Conservation (phyloP, 2,797 vertebrate genomes). For the Eutrigla gurnardus region DNA sequence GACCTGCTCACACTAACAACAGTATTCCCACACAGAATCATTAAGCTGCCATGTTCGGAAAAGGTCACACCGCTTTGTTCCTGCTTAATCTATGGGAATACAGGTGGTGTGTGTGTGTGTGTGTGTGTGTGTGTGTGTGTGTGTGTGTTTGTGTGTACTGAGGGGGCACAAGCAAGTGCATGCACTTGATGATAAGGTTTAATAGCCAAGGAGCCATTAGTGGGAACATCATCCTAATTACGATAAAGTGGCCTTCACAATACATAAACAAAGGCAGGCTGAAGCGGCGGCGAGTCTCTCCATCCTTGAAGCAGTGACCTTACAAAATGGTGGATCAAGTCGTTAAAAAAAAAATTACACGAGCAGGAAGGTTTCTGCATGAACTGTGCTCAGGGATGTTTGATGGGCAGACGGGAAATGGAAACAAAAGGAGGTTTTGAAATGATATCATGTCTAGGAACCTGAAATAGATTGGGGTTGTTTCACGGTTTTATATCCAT, state of each 20-base stretch:
- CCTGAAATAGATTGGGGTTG: not conserved
- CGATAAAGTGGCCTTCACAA: constrained; percentile 53
- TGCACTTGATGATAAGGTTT: constrained; percentile 50
- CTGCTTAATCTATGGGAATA: constrained; percentile 39
- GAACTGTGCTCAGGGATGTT: not conserved
- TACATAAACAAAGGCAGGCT: constrained; percentile 58
- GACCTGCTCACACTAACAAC: constrained; percentile 21
- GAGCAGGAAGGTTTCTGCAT: constrained; percentile 4
- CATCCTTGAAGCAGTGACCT: constrained; percentile 52
- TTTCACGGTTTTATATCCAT: not conserved
- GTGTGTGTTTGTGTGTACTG: not conserved
- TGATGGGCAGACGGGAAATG: not conserved
- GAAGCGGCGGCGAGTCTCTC: constrained; percentile 33
- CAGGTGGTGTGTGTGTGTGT: constrained; percentile 40
- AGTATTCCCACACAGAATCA: constrained; percentile 31
- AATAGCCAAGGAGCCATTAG: constrained; percentile 65
- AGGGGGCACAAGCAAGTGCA: constrained; percentile 27
- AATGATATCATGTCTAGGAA: not conserved
- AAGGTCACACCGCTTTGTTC: constrained; percentile 68
- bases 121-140: not conserved
- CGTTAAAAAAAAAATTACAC: constrained; percentile 21
- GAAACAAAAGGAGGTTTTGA: not conserved
- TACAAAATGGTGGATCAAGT: constrained; percentile 28
- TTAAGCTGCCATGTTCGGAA: constrained; percentile 60
- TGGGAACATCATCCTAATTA: constrained; percentile 72